Evolutionary conservation across 2,797 vertebrate genomes (phyloP).

Genomic region (Orientallactaga sibirica): DNA sequence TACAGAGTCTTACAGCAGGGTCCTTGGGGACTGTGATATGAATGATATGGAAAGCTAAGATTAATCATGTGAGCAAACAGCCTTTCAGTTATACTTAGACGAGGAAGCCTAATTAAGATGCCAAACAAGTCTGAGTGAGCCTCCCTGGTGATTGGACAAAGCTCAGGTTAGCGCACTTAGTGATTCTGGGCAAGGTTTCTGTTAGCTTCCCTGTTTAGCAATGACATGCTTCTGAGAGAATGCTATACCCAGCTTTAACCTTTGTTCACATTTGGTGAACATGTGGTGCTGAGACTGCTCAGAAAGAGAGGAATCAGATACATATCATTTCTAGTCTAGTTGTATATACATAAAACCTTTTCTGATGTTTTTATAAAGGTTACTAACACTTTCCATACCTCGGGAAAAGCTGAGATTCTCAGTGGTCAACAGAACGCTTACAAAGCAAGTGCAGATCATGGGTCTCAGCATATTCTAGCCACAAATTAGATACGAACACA

Average conservation of each 20-base stretch:
- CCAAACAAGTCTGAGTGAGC: background rate
- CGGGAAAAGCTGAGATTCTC: slow-evolving; percentile 71
- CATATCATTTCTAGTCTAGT: background rate
- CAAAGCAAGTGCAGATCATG: slow-evolving; percentile 84
- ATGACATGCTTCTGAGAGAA: background rate
- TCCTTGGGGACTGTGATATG: background rate
- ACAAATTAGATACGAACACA: slow-evolving; percentile 87
- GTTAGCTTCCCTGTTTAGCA: background rate
- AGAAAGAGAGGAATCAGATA: background rate
- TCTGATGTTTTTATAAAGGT: slow-evolving; percentile 73
- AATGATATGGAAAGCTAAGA: background rate
- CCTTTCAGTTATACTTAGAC: background rate
- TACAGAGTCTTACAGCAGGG: background rate
- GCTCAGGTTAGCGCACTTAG: too few species aligned
- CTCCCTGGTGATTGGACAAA: background rate
- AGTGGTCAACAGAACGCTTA: slow-evolving; percentile 85
- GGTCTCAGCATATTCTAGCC: slow-evolving; percentile 87
- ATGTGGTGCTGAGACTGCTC: background rate
- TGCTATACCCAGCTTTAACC: background rate
- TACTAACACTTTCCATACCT: slow-evolving; percentile 78
- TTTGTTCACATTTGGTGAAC: slow-evolving; percentile 24
- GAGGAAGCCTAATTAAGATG: background rate
- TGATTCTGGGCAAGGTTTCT: too few species aligned
- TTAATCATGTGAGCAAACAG: background rate
- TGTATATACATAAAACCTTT: background rate